These are phyloP conservation scores for Tarsius wallacei DNA, from an alignment of 2,797 vertebrate genomes.

Conservation along the genomic window DNA sequence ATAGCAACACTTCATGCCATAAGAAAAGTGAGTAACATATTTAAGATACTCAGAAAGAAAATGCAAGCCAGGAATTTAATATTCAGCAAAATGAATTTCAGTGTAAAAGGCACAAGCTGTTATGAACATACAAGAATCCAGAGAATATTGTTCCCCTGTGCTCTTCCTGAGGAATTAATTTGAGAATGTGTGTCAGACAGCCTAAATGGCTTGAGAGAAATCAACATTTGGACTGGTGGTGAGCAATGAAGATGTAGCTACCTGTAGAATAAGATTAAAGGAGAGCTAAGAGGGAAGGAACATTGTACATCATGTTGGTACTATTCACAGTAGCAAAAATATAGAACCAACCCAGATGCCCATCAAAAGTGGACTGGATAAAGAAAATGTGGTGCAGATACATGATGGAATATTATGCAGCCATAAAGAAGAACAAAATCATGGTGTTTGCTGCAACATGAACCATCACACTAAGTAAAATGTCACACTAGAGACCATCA, in stretches of 20 bases:
- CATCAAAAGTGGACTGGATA: too few relatives aligned
- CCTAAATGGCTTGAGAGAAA: neutral
- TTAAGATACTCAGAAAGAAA: conserved; percentile 48
- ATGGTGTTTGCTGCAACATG: too few relatives aligned
- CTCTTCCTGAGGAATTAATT: neutral
- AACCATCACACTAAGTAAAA: too few relatives aligned
- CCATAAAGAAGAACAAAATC: too few relatives aligned
- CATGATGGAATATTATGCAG: too few relatives aligned
- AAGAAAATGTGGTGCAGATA: too few relatives aligned
- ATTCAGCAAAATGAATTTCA: conserved; percentile 21
- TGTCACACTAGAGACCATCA: too few relatives aligned
- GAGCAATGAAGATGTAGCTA: neutral
- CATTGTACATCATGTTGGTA: too few relatives aligned
- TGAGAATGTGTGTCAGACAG: neutral
- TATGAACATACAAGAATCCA: neutral
- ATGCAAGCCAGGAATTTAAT: conserved; percentile 7
- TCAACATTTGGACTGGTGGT: neutral
- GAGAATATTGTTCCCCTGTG: neutral
- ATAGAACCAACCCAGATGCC: too few relatives aligned
- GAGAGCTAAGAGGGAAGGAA: neutral
- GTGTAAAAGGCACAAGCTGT: conserved; percentile 50
- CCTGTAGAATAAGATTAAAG: neutral
- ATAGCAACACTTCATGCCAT: neutral
- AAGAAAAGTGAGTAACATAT: conserved; percentile 33
- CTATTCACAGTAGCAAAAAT: too few relatives aligned